Evolutionary conservation across 2,113 vertebrate species (phyloP).

Genomic region (Circaetus gallicus): DNA sequence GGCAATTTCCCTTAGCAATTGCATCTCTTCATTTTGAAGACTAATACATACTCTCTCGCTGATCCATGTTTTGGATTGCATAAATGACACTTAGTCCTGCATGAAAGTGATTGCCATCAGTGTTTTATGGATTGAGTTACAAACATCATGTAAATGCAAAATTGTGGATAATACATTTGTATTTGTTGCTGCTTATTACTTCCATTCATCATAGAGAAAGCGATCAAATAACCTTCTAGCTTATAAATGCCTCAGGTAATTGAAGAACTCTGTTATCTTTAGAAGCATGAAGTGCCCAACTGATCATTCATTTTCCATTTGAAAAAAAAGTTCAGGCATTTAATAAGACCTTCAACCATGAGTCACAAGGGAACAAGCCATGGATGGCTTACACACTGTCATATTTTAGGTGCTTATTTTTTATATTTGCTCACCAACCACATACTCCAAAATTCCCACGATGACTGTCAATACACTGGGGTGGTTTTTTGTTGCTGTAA

Average conservation of each 20-base stretch:
- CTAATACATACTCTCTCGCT: not conserved
- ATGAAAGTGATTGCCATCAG: not conserved
- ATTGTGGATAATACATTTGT: not conserved
- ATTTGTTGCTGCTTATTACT: not conserved
- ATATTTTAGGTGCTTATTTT: not conserved
- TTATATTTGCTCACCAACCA: not conserved
- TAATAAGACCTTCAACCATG: not conserved
- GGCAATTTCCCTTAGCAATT: not conserved
- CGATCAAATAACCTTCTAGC: not conserved
- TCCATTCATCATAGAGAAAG: not conserved
- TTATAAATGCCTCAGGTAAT: not conserved
- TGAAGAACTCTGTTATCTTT: not conserved
- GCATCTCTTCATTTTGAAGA: not conserved
- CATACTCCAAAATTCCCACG: not conserved
- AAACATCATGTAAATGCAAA: not conserved
- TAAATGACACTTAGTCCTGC: not conserved
- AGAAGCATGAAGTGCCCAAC: not conserved
- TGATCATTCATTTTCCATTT: not conserved
- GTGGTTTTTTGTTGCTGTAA: fast-evolving
- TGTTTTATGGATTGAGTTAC: not conserved
- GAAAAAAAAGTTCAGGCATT: not conserved
- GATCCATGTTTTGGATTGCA: not conserved
- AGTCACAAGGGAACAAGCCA: not conserved
- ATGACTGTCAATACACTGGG: not conserved
- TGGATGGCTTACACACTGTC: not conserved